Evolutionary conservation across 2,888 invertebrate species (phyloP).

Genomic region (Pimpla rufipes): DNA sequence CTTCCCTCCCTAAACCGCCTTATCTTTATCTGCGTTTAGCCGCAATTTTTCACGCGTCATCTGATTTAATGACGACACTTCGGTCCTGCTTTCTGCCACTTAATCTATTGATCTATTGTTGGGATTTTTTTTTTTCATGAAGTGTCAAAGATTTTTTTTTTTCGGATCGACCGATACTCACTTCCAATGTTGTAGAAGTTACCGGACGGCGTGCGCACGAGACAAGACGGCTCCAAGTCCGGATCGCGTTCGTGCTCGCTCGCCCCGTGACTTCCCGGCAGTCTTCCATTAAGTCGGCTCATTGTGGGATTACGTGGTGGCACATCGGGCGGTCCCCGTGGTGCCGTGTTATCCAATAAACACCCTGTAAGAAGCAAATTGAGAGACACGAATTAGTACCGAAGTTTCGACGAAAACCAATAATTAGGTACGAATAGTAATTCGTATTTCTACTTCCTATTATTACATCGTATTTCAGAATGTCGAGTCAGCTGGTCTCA

Average conservation of each 20-base stretch:
- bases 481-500: too few relatives aligned
- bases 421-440: not conserved
- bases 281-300: constrained; percentile 95
- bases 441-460: too few relatives aligned
- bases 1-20: constrained; percentile 8
- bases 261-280: constrained; percentile 88
- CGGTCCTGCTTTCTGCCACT: not conserved
- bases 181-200: constrained; percentile 96
- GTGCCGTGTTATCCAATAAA: constrained; percentile 93
- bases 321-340: constrained; percentile 92
- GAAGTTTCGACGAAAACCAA: not conserved
- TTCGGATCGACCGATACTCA: constrained; percentile 82
- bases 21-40: constrained; percentile 1
- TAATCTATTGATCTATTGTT: constrained; percentile 15
- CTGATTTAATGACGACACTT: constrained; percentile 19
- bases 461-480: too few relatives aligned
- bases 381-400: constrained; percentile 59
- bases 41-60: constrained; percentile 35
- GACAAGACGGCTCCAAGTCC: constrained; percentile 96
- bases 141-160: not conserved
- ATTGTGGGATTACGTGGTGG: constrained; percentile 96
- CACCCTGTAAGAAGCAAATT: constrained; percentile 89
- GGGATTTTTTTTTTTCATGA: not conserved
- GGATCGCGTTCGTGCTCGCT: constrained; percentile 87
- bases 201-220: constrained; percentile 96